Evolutionary conservation across 2,113 vertebrate genomes (phyloP), one percentile per base, ranked within the genome.

Genomic region (Pygoscelis antarcticus): DNA sequence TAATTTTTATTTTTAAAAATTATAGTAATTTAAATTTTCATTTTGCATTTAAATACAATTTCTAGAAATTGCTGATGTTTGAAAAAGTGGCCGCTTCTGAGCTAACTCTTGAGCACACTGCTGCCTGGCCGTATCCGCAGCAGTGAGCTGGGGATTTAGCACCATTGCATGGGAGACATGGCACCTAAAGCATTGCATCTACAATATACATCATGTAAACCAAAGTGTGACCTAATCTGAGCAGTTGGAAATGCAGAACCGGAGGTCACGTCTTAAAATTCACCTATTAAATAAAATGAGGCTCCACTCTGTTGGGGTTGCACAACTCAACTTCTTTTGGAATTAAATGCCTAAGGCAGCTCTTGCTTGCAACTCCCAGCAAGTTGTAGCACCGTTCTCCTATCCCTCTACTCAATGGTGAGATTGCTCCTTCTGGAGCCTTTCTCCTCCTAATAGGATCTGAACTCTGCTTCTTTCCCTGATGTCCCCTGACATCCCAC

Each of bases 341-440:
- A 72, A 47, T 58, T 44, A 20, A 44, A 17, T 40, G 21, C 44
- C 26, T 30, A 34, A 54, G 42, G 47, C 78, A 66, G 27, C 23
- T 79, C 18, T 80, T 72, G 21, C 23, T 80, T 0, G 0, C 8
- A 66, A 8, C 42, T 87, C 13, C 38, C 64, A 51, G 22, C 4
- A 10, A 29, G 15, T 4, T 72, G n/a, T 19, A 46, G 61, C 36
- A 17, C 27, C 21, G 42, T 66, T 79, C 47, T 90, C 25, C 30
- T 36, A 1, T 20, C 8, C 17, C 30, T 66, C 16, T 18, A 14
- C 9, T 30, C 36, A 47, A 6, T 16, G 44, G 23, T 65, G 61
- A 51, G 32, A n/a, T 72, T 0, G 0, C 44, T 77, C 11, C 47
- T 77, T 76, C 38, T 4, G 8, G 32, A 77, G 11, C 15, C 25